Conservation (phyloP, 64 coral and sea anemone genomes). For the Montipora foliosa region DNA sequence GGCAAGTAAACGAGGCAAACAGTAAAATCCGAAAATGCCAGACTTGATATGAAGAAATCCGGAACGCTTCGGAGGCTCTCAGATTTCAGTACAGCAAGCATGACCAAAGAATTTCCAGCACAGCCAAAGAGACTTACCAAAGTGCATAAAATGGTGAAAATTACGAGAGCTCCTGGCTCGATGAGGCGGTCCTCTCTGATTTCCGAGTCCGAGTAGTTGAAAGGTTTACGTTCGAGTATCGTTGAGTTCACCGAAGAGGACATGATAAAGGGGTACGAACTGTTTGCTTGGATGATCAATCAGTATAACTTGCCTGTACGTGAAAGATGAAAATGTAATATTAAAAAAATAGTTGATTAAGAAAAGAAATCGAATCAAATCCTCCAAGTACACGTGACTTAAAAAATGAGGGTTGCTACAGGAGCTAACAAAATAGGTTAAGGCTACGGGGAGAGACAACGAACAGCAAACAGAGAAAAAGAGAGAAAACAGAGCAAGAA, state of each 20-base stretch:
- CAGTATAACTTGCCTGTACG: background rate
- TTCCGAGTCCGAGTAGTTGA: background rate
- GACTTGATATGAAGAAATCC: conserved; percentile 13
- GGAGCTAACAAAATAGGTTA: too few relatives aligned
- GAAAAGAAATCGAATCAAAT: background rate
- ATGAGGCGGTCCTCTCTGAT: background rate
- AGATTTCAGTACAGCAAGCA: background rate
- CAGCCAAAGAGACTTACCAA: background rate
- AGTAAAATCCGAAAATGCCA: conserved; percentile 21
- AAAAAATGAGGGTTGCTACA: too few relatives aligned
- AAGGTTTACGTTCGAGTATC: too few relatives aligned
- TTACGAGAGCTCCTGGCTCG: background rate
- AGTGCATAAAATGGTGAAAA: background rate
- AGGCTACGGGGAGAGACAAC: too few relatives aligned
- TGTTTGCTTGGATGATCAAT: background rate
- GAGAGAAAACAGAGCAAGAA: too few relatives aligned
- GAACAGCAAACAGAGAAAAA: too few relatives aligned
- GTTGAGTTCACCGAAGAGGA: background rate
- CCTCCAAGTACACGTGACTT: background rate
- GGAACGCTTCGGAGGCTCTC: background rate
- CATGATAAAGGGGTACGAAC: background rate
- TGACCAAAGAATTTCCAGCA: conserved; percentile 3
- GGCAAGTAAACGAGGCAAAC: background rate
- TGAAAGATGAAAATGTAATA: background rate
- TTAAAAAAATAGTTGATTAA: background rate